Evolutionary conservation across 2,113 vertebrate species (phyloP), one percentile per base, ranked within the genome.

Genomic region (Ammodytes dubius): DNA sequence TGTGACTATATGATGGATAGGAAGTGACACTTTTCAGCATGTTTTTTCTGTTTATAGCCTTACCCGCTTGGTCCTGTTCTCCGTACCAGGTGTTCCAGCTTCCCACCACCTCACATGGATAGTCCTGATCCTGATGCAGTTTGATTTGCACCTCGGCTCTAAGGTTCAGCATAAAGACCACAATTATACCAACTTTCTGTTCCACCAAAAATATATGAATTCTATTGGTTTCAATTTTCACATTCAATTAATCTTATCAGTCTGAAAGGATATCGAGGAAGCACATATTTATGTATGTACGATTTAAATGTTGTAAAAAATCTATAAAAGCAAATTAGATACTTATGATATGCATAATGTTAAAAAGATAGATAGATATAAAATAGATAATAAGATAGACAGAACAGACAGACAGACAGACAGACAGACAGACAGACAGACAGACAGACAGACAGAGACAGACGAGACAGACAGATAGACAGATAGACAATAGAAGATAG

Each of bases 41-140:
- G 6, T 58, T 40, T 7, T 50, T 19, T 27, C 8, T 47, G 15
- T 67, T 27, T 9, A 6, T 0, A 12, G 42, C 10, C 89, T 82
- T 87, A 99, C 98, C 98, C 81, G 98, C 96, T 91, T 99, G 98
- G 92, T 99, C 97, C 91, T 99, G 98, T 40, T 99, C 97, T 39
- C 98, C 98, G 0, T 99, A 99, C 98, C 97, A 99, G 0, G 97
- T 99, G 69, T 98, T 99, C 98, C 98, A 99, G 94, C 97, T 99
- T 39, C 98, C 98, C 37, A 98, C 95, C 11, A 99, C 93, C 17
- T 98, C 97, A 68, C 98, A 99, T 0, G 97, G 97, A 64, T 97
- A 99, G 78, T 97, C 96, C 0, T 93, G 73, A 19, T 98, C 97
- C 0, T 75, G 86, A 77, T 99, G 97, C 42, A 99, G 96, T 72